Conservation (phyloP, 2,888 invertebrate genomes). For the Cyclophora punctaria region DNA sequence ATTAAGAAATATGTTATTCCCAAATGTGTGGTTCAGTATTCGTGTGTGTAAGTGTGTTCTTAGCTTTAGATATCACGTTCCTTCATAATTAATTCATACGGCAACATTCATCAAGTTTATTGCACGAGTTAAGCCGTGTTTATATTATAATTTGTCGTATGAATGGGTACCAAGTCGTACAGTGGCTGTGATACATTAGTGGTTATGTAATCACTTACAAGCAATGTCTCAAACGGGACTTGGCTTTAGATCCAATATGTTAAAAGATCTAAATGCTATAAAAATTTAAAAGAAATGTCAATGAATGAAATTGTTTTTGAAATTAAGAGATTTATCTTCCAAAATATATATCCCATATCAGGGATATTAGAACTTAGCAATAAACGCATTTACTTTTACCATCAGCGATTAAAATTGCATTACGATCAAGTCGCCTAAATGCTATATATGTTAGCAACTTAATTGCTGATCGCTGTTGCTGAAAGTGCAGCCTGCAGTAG, state of each 20-base stretch:
- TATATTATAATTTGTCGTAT: slow-evolving; percentile 15
- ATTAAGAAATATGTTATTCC: too few species aligned
- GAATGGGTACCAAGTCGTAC: slow-evolving; percentile 41
- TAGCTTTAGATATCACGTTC: slow-evolving; percentile 26
- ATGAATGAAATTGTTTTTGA: too few species aligned
- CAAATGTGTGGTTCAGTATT: slow-evolving; percentile 43
- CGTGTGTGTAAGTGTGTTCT: slow-evolving; percentile 24
- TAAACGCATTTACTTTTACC: too few species aligned
- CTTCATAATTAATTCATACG: slow-evolving; percentile 15
- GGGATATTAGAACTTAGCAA: too few species aligned
- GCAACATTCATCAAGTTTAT: slow-evolving; percentile 1
- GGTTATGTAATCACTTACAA: slow-evolving; percentile 19
- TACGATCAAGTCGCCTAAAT: too few species aligned
- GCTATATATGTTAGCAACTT: too few species aligned
- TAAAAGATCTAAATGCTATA: slow-evolving; percentile 38
- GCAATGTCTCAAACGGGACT: slow-evolving; percentile 21
- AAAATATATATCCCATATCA: too few species aligned
- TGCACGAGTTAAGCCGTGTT: slow-evolving; percentile 7
- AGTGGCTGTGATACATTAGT: slow-evolving; percentile 56
- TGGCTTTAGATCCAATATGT: slow-evolving; percentile 44
- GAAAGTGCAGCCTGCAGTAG: too few species aligned
- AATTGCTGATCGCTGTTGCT: neutral
- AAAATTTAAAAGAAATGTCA: too few species aligned
- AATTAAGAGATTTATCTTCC: too few species aligned
- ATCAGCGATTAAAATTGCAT: too few species aligned